Conservation (phyloP, 2,797 vertebrate genomes). For the Sebastes oblongus region DNA sequence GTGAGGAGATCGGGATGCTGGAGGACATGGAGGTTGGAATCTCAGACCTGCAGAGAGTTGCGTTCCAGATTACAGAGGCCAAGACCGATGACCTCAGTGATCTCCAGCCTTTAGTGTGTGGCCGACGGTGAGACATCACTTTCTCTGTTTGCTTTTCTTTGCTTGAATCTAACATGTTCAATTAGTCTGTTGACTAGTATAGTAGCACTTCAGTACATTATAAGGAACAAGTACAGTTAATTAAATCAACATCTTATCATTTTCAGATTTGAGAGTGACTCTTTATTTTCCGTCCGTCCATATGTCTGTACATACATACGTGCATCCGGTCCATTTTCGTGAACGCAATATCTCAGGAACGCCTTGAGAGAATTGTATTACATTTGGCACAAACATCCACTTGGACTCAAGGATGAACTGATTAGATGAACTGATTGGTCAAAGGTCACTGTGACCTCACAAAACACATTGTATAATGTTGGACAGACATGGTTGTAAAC, state of each 20-base stretch:
- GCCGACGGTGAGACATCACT: constrained; percentile 88
- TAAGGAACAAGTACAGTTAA: not conserved
- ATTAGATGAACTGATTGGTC: too few species aligned
- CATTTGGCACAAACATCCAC: too few species aligned
- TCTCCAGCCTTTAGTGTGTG: constrained; percentile 91
- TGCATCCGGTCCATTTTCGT: too few species aligned
- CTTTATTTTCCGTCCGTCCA: not conserved
- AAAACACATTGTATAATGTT: too few species aligned
- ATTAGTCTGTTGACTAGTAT: not conserved
- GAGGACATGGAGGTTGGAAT: constrained; percentile 97
- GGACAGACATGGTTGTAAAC: too few species aligned
- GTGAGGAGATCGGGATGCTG: constrained; percentile 98
- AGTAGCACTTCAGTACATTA: not conserved
- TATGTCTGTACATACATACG: too few species aligned
- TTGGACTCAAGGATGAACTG: too few species aligned
- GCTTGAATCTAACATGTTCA: not conserved
- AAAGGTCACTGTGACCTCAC: too few species aligned
- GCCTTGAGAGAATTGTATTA: too few species aligned
- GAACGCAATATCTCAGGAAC: too few species aligned
- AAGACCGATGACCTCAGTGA: constrained; percentile 85
- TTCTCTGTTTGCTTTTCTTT: not conserved
- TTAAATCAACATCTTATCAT: not conserved
- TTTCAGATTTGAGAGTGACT: not conserved
- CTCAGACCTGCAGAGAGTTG: constrained; percentile 91
- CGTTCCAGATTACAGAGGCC: constrained; percentile 93